Conservation (phyloP, 1,140 invertebrate species). For the Parapsyche elsis region DNA sequence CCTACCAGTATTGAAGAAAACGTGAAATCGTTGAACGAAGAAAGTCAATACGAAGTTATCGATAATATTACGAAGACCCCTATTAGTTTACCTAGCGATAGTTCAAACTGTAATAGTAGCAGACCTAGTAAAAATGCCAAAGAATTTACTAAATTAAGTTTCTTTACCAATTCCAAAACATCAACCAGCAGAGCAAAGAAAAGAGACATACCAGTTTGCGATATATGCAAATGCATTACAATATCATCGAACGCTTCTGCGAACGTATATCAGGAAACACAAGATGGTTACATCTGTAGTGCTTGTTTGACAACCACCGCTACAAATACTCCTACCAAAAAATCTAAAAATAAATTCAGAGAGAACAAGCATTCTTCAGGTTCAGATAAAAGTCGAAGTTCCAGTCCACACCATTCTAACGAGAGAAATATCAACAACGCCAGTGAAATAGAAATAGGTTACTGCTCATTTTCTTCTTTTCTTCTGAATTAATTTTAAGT, state of each 20-base stretch:
- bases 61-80: constrained; percentile 51
- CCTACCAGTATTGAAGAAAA: constrained; percentile 59
- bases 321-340: constrained; percentile 51
- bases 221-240: constrained; percentile 58
- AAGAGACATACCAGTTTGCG: constrained; percentile 60
- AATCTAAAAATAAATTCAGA: constrained; percentile 44
- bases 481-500: too few relatives aligned
- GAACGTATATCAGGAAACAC: constrained; percentile 11
- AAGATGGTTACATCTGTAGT: constrained; percentile 49
- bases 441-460: constrained; percentile 55
- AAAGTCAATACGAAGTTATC: constrained; percentile 58
- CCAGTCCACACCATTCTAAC: constrained; percentile 42
- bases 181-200: constrained; percentile 60
- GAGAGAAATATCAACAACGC: constrained; percentile 44
- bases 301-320: constrained; percentile 44
- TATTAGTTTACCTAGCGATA: constrained; percentile 46
- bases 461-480: neutral
- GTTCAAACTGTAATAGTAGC: constrained; percentile 43
- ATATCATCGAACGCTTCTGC: constrained; percentile 46
- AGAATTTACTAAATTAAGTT: constrained; percentile 59
- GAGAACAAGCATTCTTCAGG: constrained; percentile 47
- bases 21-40: constrained; percentile 57
- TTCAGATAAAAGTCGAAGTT: constrained; percentile 53
- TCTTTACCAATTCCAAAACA: constrained; percentile 60
- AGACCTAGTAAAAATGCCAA: constrained; percentile 55